Percentiles rank a stretch among this genome's conserved stretches.
Evolutionary conservation across 35 echinoderm and acorn worm genomes (phyloP).

Genomic region (Lytechinus variegatus): DNA sequence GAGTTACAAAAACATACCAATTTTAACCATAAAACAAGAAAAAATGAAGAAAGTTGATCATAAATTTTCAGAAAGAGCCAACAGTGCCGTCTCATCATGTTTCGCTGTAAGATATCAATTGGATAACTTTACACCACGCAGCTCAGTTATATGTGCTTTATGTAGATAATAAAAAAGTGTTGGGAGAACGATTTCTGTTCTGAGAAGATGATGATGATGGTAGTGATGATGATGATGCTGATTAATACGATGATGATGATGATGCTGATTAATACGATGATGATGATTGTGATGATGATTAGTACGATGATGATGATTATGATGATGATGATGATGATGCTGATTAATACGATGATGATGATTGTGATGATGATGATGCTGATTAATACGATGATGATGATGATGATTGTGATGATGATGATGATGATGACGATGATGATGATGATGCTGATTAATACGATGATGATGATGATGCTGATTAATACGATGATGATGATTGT

Average conservation of each 20-base stretch:
- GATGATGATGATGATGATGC: background rate
- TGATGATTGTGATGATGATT: background rate
- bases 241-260: background rate
- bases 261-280: slow-evolving; percentile 41
- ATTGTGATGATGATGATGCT: no score
- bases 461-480: background rate
- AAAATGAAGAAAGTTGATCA: background rate
- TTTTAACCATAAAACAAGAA: background rate
- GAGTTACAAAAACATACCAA: background rate
- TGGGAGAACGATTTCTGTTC: no score
- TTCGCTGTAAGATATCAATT: background rate
- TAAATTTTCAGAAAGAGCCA: background rate
- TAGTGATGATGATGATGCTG: no score
- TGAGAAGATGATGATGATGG: no score
- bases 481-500: slow-evolving; percentile 24
- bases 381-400: no score
- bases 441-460: background rate
- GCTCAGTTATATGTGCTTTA: background rate
- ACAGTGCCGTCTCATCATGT: background rate
- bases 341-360: no score
- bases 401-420: no score
- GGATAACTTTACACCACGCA: background rate
- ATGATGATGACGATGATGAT: slow-evolving; percentile 21
- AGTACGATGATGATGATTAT: slow-evolving; percentile 34
- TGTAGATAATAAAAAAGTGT: no score